These are phyloP conservation scores for Hydraecia micacea DNA, from an alignment of 2,888 invertebrate species.

Conservation along the genomic window DNA sequence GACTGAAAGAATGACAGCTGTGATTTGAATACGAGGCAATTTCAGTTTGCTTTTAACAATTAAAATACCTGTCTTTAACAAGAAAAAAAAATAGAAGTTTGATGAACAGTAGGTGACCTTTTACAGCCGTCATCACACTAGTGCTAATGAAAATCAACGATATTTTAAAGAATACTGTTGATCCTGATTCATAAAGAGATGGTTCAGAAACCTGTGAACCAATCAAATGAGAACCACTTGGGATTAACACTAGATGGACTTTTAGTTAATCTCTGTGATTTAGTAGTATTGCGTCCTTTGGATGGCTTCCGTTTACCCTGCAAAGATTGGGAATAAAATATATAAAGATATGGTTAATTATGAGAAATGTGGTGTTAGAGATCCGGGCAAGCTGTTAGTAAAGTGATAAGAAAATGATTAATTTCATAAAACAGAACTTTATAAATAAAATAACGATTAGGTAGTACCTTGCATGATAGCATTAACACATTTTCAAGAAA, in stretches of 20 bases:
- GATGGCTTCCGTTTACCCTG: slow-evolving; percentile 78
- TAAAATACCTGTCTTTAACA: too few relatives aligned
- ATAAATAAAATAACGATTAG: not conserved
- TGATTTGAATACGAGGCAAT: too few relatives aligned
- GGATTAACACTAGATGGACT: slow-evolving; percentile 63
- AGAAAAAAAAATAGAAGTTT: too few relatives aligned
- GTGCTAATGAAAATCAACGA: not conserved
- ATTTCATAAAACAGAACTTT: not conserved
- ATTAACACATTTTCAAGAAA: not conserved
- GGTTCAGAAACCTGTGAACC: slow-evolving; percentile 65
- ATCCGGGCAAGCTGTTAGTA: slow-evolving; percentile 58
- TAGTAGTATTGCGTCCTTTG: slow-evolving; percentile 66
- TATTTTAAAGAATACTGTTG: not conserved
- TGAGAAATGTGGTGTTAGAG: slow-evolving; percentile 30
- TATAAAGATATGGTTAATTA: slow-evolving; percentile 36
- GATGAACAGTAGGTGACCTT: too few relatives aligned
- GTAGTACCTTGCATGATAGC: too few relatives aligned
- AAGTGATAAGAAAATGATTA: not conserved
- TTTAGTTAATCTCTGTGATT: slow-evolving; percentile 72
- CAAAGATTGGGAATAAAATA: slow-evolving; percentile 69
- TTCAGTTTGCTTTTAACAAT: too few relatives aligned
- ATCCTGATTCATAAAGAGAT: slow-evolving; percentile 52
- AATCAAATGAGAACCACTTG: slow-evolving; percentile 74
- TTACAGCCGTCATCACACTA: too few relatives aligned
- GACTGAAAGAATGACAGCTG: too few relatives aligned